Evolutionary conservation across 2,797 vertebrate species (phyloP).

Genomic region (Geotrypetes seraphini): DNA sequence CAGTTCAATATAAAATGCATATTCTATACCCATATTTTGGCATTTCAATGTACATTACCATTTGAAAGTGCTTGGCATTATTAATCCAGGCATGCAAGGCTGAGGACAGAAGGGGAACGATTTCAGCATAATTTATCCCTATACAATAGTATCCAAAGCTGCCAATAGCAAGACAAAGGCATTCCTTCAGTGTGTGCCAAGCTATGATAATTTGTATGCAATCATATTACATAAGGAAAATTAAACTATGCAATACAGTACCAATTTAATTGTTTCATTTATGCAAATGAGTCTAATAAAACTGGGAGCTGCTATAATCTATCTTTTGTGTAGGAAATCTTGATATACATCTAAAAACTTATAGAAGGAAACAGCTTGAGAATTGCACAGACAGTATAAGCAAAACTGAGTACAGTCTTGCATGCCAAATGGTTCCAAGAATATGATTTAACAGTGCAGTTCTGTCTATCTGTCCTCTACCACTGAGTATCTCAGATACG

Average conservation of each 20-base stretch:
- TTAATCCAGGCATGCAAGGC: background rate
- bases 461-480: no score
- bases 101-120: background rate
- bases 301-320: slow-evolving; percentile 24
- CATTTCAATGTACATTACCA: no score
- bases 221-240: slow-evolving; percentile 23
- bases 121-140: background rate
- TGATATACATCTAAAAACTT: no score
- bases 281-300: slow-evolving; percentile 25
- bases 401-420: no score
- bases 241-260: slow-evolving; percentile 40
- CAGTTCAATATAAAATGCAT: no score
- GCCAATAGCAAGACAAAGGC: background rate
- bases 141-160: background rate
- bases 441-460: no score
- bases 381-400: no score
- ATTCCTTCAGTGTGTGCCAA: slow-evolving; percentile 16
- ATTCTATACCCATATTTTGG: no score
- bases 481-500: no score
- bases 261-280: slow-evolving; percentile 38
- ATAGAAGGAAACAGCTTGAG: no score
- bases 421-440: no score
- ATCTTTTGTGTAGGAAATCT: slow-evolving; percentile 15
- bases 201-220: slow-evolving; percentile 22
- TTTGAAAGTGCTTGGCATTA: no score